Base-by-base conservation (phyloP, 1,140 invertebrate species). In the Drosophila murphyi region DNA sequence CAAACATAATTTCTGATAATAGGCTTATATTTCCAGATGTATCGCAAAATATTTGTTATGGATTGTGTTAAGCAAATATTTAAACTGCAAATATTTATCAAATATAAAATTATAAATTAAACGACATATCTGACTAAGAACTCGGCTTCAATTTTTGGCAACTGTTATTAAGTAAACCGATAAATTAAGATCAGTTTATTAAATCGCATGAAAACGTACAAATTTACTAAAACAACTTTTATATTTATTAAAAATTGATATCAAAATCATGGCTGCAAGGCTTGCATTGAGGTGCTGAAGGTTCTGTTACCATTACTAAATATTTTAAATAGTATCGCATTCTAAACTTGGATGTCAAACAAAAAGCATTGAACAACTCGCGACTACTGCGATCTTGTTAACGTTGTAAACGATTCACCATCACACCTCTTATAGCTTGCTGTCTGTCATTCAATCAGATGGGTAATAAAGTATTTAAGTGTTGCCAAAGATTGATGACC, bases 401-500 rank as follows among this genome's bases (percentile, higher is more conserved):
- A 29, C 41, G 28, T 29, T 37, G 20, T 20, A 20, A 20, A 1
- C 20, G 52, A 54, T 8, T 41, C 8, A 28, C 35, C 10, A 28
- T 52, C 51, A n/a, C 50, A n/a, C 50, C 35, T 29, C 0, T 31
- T 54, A 20, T 20, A 0, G 20, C 20, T 20, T 0, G 51, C 47
- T 2, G 4, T n/a, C 4, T 28, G 41, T 7, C 32, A 51, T 34
- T 54, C 57, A 62, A 48, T 37, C n/a, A 8, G 41, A 62, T 32
- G 45, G 8, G 54, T 60, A 10, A 34, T 12, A 10, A 48, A 48
- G 41, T 48, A 45, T 34, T 48, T 57, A 51, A 52, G 45, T 52
- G 45, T 51, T 7, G 61, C n/a, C 28, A 51, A 56, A 61, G 41
- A 68, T 68, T 43, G 63, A 59, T 28, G 54, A 45, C 32, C 39